Conservation (phyloP, 2,888 invertebrate species). For the Drosophila lacicola region DNA sequence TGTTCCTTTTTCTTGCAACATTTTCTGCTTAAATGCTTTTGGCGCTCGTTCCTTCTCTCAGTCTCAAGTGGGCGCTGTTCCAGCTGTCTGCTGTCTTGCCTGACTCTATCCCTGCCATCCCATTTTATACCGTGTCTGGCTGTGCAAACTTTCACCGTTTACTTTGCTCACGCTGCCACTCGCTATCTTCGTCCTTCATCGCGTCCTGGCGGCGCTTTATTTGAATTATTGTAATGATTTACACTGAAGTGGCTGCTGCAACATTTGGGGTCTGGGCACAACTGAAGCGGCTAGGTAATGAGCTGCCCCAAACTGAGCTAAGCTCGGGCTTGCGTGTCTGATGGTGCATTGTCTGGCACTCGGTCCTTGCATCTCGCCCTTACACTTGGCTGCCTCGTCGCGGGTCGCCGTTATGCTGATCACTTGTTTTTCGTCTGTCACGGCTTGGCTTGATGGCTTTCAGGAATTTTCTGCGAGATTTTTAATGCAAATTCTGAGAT, state of each 20-base stretch:
- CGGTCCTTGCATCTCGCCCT: conserved; percentile 18
- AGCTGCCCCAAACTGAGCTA: conserved; percentile 29
- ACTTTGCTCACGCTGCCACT: conserved; percentile 38
- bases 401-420: conserved; percentile 40
- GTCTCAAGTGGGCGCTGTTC: conserved; percentile 62
- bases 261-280: conserved; percentile 46
- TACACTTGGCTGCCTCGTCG: conserved; percentile 13
- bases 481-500: conserved; percentile 15
- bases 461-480: conserved; percentile 8
- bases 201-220: conserved; percentile 46
- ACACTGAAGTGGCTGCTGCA: conserved; percentile 64
- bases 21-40: conserved; percentile 76
- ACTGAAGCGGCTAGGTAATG: conserved; percentile 44
- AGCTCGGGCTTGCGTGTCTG: conserved; percentile 42
- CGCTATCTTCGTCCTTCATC: conserved; percentile 20
- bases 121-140: conserved; percentile 39
- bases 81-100: conserved; percentile 35
- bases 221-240: conserved; percentile 77
- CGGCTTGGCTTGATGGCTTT: conserved; percentile 37
- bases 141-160: conserved; percentile 67
- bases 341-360: conserved; percentile 49
- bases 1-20: conserved; percentile 36
- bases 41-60: conserved; percentile 46
- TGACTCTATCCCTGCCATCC: conserved; percentile 19
- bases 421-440: conserved; percentile 29